Percentiles rank a stretch among this genome's conserved stretches.
Evolutionary conservation across 2,888 invertebrate genomes (phyloP).

Genomic region (Andricus quercusramuli): DNA sequence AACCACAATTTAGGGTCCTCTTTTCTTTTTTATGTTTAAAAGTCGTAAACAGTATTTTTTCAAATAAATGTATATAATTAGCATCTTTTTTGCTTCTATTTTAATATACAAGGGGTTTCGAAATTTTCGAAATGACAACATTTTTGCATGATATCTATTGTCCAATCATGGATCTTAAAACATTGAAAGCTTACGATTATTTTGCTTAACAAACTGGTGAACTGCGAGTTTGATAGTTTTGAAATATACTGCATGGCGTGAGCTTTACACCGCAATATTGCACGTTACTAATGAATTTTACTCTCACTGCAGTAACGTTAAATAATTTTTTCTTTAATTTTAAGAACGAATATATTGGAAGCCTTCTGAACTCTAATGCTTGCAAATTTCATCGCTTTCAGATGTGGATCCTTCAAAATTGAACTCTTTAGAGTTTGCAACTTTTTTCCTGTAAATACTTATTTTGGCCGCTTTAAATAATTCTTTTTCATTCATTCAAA

Average conservation of each 20-base stretch:
- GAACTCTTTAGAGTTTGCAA: neutral
- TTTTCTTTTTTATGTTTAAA: too few species aligned
- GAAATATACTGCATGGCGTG: constrained; percentile 43
- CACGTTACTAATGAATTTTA: neutral
- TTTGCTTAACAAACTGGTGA: constrained; percentile 41
- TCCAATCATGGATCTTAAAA: constrained; percentile 45
- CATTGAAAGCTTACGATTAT: constrained; percentile 34
- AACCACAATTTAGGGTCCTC: too few species aligned
- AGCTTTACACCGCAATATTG: constrained; percentile 3
- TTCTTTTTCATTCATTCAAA: too few species aligned
- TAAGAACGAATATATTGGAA: neutral
- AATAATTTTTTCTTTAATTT: neutral
- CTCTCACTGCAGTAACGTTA: neutral
- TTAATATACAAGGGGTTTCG: neutral
- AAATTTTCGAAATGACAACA: neutral
- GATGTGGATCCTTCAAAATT: neutral
- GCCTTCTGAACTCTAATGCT: neutral
- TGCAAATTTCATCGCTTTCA: neutral
- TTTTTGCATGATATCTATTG: constrained; percentile 8
- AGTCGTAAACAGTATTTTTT: too few species aligned
- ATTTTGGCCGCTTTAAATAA: neutral
- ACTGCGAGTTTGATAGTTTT: constrained; percentile 46
- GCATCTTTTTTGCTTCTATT: too few species aligned
- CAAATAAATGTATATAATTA: too few species aligned
- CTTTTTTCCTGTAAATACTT: neutral